These are phyloP conservation scores for Capreolus pygargus DNA, from an alignment of 2,113 vertebrate genomes.

Conservation along the genomic window DNA sequence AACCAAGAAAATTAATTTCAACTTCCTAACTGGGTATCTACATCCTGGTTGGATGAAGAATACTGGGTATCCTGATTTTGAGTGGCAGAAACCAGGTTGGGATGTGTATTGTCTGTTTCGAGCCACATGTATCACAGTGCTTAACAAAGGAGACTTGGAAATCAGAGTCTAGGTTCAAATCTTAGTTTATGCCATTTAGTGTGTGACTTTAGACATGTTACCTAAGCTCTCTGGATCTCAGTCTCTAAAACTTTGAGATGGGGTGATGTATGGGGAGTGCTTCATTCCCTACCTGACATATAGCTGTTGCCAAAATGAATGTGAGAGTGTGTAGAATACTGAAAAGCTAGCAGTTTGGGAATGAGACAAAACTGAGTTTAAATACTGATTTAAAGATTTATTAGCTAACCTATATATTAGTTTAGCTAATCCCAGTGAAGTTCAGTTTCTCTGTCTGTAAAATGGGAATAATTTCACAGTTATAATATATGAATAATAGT, in stretches of 20 bases:
- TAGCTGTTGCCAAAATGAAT: not conserved
- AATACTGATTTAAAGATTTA: not conserved
- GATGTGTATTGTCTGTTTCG: not conserved
- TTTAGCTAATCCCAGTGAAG: not conserved
- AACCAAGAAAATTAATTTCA: not conserved
- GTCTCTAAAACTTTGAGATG: constrained; percentile 13
- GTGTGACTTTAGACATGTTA: not conserved
- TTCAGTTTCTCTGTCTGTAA: not conserved
- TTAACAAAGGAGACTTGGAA: not conserved
- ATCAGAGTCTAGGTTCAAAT: not conserved
- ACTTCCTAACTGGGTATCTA: not conserved
- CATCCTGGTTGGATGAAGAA: not conserved
- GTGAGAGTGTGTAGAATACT: not conserved
- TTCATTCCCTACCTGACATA: not conserved
- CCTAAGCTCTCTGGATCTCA: not conserved
- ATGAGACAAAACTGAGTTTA: not conserved
- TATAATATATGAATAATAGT: not conserved
- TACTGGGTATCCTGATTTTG: not conserved
- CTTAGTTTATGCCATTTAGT: not conserved
- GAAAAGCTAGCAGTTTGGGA: not conserved
- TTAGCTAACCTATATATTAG: not conserved
- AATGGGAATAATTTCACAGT: not conserved
- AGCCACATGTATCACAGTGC: not conserved
- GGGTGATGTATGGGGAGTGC: not conserved
- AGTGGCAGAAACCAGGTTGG: not conserved